Base-by-base conservation (phyloP, 2,888 invertebrate species). In the Platypus cylindrus region DNA sequence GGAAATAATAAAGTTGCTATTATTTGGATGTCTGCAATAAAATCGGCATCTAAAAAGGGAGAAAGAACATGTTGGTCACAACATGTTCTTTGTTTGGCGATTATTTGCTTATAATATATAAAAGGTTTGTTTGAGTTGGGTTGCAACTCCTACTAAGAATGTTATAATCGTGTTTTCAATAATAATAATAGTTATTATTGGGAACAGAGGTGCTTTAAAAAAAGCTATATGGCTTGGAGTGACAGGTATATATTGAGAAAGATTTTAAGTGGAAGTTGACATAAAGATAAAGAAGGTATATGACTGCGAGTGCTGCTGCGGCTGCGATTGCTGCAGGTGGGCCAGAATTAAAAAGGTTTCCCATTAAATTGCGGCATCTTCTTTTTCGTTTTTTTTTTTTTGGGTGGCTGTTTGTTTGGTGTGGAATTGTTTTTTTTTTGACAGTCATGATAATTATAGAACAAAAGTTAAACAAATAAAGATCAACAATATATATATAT, bases 61-160 rank as follows among this genome's bases (percentile, higher is more conserved):
- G n/a, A n/a, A n/a, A n/a, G n/a, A n/a, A n/a, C n/a, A n/a, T n/a
- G n/a, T n/a, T n/a, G n/a, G n/a, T n/a, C n/a, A n/a, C n/a, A n/a
- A n/a, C n/a, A n/a, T 35, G 32, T 38, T 37, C 41, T 41, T 41
- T 41, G 41, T 41, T 38, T 38, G 36, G 41, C n/a, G n/a, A n/a
- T 38, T 41, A 30, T 41, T 41, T 34, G 34, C 33, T 35, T 38
- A 41, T n/a, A n/a, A n/a, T n/a, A n/a, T 38, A 41, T 41, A 41
- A 41, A 16, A 36, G 27, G 36, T 36, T 34, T 41, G 33, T 38
- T 41, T 41, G 41, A 41, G 37, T 38, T 38, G 38, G 41, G 41
- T 41, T 31, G n/a, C n/a, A 35, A 38, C 41, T 41, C 40, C 40
- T 29, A 40, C 32, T 34, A 37, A 33, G 37, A 36, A 37, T 40